Base-by-base conservation (phyloP, 30 jellyfish, hydroid and myxozoan species). In the Chironex yamaguchii region DNA sequence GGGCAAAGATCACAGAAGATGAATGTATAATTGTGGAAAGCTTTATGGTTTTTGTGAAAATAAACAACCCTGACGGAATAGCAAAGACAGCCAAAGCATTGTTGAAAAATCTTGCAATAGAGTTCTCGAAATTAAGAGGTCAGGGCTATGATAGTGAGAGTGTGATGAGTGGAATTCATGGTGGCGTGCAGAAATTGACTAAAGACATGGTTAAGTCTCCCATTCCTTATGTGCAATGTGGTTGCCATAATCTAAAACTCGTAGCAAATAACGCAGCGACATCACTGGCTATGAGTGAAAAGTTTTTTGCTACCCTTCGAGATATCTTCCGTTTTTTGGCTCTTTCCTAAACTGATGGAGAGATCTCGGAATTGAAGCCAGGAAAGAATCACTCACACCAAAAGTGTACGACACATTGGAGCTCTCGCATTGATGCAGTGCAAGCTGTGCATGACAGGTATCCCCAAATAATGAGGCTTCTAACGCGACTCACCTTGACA, bases 391-490 rank as follows among this genome's bases (percentile, higher is more conserved):
- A 14, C 72, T 68, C 17, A 68, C 82, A 12, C 82, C 36, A 31
- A 68, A 68, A 29, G 21, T 35, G 84, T 34, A n/a, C n/a, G n/a
- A 63, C 84, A 0, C 29, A 69, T 23, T 34, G 84, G 71, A 23
- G 58, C 24, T 80, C 91, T 4, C 62, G 83, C 2, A 29, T 80
- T 24, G 91, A 80, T 66, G 31, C 90, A 26, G 90, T n/a, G n/a
- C n/a, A n/a, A n/a, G n/a, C n/a, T 49, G 63, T 80, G 29, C 73
- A 83, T 11, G 91, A 80, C 49, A 63, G 84, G 12, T 80, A 80
- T 80, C 91, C 84, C 1, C 84, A 27, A 21, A 80, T 62, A 2
- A 34, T 80, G 91, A 23, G 62, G 22, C 27, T 80, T 66, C 34
- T 58, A n/a, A 62, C 90, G 22, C 82, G 53, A 42, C 3, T 54